Conservation (phyloP, 2,888 invertebrate genomes). For the Ellobium chinense region DNA sequence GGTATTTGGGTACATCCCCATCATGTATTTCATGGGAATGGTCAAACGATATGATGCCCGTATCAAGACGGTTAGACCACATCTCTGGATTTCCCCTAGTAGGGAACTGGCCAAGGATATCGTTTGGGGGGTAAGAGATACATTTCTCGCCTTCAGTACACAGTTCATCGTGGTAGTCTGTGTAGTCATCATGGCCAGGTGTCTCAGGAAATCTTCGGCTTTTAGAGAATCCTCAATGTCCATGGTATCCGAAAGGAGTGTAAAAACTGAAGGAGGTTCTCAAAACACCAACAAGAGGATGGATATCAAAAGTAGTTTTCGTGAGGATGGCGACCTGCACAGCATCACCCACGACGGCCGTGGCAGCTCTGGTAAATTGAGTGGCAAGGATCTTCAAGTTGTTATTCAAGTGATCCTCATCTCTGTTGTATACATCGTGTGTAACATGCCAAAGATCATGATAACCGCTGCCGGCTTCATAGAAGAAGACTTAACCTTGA, state of each 20-base stretch:
- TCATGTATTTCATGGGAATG: constrained; percentile 8
- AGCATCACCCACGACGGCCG: not conserved
- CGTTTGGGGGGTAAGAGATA: not conserved
- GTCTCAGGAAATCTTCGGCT: not conserved
- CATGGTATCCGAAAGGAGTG: not conserved
- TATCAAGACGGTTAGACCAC: not conserved
- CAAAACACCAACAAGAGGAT: not conserved
- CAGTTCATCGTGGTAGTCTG: constrained; percentile 18
- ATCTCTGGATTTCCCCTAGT: not conserved
- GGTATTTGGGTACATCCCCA: not conserved
- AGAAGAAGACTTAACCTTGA: not conserved
- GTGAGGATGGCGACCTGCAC: too few species aligned
- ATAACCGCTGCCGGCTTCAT: not conserved
- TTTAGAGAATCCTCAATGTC: not conserved
- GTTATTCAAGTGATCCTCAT: constrained; percentile 19
- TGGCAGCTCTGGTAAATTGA: not conserved
- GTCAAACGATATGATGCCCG: not conserved
- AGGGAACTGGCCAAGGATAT: constrained; percentile 12
- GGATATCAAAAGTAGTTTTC: too few species aligned
- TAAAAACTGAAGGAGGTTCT: not conserved
- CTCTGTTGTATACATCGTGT: constrained; percentile 16
- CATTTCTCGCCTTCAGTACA: constrained; percentile 1
- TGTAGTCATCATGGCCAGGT: constrained; percentile 20
- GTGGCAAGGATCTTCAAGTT: constrained; percentile 3
- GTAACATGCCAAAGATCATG: constrained; percentile 21